Evolutionary conservation across 2,888 invertebrate genomes (phyloP), one percentile per base, ranked within the genome.

Genomic region (Oscheius myriophilus): DNA sequence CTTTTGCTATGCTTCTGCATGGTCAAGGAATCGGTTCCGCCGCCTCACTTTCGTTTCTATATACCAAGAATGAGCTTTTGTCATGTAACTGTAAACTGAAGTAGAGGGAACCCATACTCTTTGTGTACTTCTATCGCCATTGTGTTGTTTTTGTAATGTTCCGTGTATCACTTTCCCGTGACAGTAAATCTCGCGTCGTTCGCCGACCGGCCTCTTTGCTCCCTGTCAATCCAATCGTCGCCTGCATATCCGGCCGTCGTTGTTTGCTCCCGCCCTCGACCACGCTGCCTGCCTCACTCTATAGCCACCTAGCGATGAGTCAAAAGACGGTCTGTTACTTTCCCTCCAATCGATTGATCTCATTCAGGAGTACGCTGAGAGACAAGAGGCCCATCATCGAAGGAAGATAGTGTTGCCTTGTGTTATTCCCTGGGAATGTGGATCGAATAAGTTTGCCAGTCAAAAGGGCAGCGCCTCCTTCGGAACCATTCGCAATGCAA

Each of bases 381-480:
- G 65, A n/a, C 76, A 79, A 69, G 79, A 80, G 55, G 71, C 71
- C 21, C 75, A 75, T 25, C 79, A 81, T 59, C 61, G 71, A 16
- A 46, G 80, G 9, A 78, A 79, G 62, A 79, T 82, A 39, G 65
- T 81, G 9, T 61, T 81, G 11, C 82, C 82, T 2, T 67, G 46
- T 54, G 77, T 74, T 6, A 83, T 84, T 57, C 80, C 82, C 9
- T 84, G 84, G 84, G 84, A 84, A 62, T 83, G 78, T 68, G 84
- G 84, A 2, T 74, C 78, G 9, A 84, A 85, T 58, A 80, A 83
- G 41, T 83, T 70, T 67, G 83, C 82, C 9, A 78, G 79, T 26
- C 84, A 85, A 65, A 84, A 79, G 64, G 84, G 82, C n/a, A 42
- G 65, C 14, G 57, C 71, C 14, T 77, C 76, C 2, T 83, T 83